Percentiles rank a stretch among this genome's conserved stretches.
These are phyloP conservation scores for Nomada ruficornis DNA, from an alignment of 2,888 invertebrate genomes.

Conservation along the genomic window DNA sequence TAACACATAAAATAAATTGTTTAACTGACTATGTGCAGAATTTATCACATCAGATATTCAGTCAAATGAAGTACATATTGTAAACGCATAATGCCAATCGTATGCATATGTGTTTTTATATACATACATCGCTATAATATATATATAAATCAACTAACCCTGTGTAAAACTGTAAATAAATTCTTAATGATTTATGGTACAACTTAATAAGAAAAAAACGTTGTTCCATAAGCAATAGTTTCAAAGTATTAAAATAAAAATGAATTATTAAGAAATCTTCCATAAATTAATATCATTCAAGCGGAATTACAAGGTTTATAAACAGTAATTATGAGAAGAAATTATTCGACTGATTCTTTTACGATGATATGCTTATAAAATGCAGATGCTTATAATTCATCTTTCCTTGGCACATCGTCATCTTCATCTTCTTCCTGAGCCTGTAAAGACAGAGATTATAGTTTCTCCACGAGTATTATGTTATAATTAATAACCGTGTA, in stretches of 20 bases:
- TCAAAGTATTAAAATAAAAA: constrained; percentile 54
- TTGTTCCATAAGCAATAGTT: constrained; percentile 51
- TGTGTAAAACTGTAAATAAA: constrained; percentile 54
- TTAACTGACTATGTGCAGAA: constrained; percentile 26
- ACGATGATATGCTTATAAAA: constrained; percentile 86
- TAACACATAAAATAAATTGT: constrained; percentile 42
- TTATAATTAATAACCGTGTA: constrained; percentile 5
- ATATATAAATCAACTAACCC: constrained; percentile 24
- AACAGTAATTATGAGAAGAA: constrained; percentile 57
- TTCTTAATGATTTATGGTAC: constrained; percentile 63
- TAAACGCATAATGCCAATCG: constrained; percentile 29
- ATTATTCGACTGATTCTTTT: constrained; percentile 67
- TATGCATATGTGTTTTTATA: constrained; percentile 10
- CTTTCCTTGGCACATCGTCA: constrained; percentile 90
- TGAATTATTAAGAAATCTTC: constrained; percentile 50
- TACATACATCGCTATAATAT: background rate
- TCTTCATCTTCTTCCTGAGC: constrained; percentile 90
- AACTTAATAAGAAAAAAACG: constrained; percentile 32
- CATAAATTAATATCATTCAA: constrained; percentile 63
- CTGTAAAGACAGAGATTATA: constrained; percentile 73
- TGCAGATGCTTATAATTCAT: constrained; percentile 89
- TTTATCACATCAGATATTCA: constrained; percentile 47
- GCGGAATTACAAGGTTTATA: constrained; percentile 57
- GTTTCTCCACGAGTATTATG: background rate
- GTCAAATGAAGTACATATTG: constrained; percentile 17